Percentiles rank a stretch among this genome's conserved stretches.
Evolutionary conservation across 1,140 invertebrate genomes (phyloP).

Genomic region (Euura saliciscinereae): DNA sequence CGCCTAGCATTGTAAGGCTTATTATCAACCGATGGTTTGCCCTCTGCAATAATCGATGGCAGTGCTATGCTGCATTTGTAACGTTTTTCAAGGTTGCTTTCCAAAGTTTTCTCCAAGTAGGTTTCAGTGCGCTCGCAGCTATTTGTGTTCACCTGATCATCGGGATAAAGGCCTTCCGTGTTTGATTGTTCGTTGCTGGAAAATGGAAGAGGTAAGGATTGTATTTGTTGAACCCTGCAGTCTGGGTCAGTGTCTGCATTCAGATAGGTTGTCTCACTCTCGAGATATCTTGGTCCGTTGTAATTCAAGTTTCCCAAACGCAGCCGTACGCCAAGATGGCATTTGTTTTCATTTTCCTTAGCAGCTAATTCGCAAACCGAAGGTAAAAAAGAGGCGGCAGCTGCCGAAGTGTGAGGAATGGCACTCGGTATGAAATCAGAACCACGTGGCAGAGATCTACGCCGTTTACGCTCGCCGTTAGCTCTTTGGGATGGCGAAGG

Average conservation of each 20-base stretch:
- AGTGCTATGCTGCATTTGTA: conserved; percentile 43
- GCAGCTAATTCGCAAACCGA: conserved; percentile 28
- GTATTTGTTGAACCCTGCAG: background rate
- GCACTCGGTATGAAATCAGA: conserved; percentile 23
- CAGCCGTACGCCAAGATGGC: background rate
- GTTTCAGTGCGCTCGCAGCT: background rate
- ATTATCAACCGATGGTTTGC: background rate
- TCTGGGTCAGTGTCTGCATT: background rate
- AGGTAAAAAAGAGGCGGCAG: conserved; percentile 24
- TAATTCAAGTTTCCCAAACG: background rate
- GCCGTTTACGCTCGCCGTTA: conserved; percentile 52
- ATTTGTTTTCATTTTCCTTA: conserved; percentile 5
- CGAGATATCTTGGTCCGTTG: background rate
- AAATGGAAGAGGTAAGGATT: background rate
- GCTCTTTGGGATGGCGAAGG: conserved; percentile 46
- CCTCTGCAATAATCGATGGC: background rate
- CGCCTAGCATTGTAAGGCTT: background rate
- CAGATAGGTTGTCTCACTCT: background rate
- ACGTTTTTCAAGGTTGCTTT: conserved; percentile 48
- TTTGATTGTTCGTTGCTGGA: background rate
- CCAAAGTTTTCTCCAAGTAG: conserved; percentile 26
- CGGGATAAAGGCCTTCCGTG: background rate
- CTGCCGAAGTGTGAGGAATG: background rate
- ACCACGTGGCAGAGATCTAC: conserved; percentile 54
- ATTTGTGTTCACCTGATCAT: background rate